phyloP scores from a whole-genome alignment of 92 coral and sea anemone species.

The Epizoanthus ramosus region DNA sequence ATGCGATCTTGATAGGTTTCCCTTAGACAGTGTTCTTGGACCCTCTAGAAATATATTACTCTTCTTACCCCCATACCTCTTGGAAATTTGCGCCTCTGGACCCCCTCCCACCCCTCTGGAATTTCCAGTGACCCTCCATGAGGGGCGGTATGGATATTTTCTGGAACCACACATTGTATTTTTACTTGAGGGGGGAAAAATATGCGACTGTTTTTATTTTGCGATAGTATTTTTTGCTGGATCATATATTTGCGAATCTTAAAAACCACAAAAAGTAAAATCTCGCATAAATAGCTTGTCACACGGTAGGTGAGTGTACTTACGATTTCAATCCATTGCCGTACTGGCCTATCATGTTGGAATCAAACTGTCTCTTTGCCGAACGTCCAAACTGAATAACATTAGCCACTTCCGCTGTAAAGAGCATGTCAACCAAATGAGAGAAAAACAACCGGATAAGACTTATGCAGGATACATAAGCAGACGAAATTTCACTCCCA shows the following conservation, averaged over 20 bases:
- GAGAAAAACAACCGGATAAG: background rate
- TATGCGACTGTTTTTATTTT: too few relatives aligned
- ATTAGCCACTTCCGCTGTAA: constrained; percentile 88
- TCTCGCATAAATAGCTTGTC: background rate
- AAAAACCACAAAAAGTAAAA: background rate
- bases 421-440: background rate
- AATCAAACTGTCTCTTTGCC: constrained; percentile 84
- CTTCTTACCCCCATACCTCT: too few relatives aligned
- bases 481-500: background rate
- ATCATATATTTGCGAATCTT: background rate
- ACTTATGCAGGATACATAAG: too few relatives aligned
- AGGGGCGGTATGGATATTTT: too few relatives aligned
- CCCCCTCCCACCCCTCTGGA: too few relatives aligned
- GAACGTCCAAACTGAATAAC: constrained; percentile 97
- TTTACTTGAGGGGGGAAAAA: too few relatives aligned
- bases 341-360: constrained; percentile 95
- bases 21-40: too few relatives aligned
- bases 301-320: constrained; percentile 32
- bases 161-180: too few relatives aligned
- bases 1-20: too few relatives aligned
- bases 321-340: constrained; percentile 98
- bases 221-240: background rate
- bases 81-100: too few relatives aligned
- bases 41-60: too few relatives aligned
- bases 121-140: too few relatives aligned